Base-by-base conservation (phyloP, 2,888 invertebrate genomes). In the Drosophila algonquin region DNA sequence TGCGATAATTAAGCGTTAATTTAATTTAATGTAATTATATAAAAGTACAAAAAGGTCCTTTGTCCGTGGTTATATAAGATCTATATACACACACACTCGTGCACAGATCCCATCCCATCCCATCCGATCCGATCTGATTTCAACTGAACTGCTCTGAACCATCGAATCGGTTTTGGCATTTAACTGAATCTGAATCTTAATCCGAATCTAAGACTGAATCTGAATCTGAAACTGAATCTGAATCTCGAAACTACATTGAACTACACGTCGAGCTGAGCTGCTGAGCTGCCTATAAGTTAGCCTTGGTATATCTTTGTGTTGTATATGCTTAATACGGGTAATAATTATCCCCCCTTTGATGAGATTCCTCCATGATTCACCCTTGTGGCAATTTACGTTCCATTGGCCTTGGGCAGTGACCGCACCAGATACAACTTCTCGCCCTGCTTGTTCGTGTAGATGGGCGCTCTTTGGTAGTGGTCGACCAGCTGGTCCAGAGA, bases 381-480 rank as follows among this genome's bases (percentile, higher is more conserved):
- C 62, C 51, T 24, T 32, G 57, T 10, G 9, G 44, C 63, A 71
- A 78, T 77, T 92, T 92, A 93, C 91, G 92, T 93, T 75, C 93
- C 92, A 80, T 92, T 92, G 68, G 92, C 93, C 85, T 95, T 95
- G 58, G 97, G 97, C 92, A 99, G 94, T 79, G 99, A 96, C 90
- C 98, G 96, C 90, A 99, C 97, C 87, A 99, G 95, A 94, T 98
- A 99, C 70, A 99, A 94, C 93, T 98, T 99, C 93, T 99, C 99
- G 87, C 98, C 98, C 93, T 97, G 97, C 93, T 98, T 98, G 94
- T 98, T 98, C 90, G 98, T 98, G 93, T 98, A 99, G 92, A 99
- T 99, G 86, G 99, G 99, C 89, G 99, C 98, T 91, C 97, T 96
- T 94, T 98, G 98, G 94, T 99, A 99, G 93, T 99, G 99, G 91